A percentile compares a stretch with the other conserved stretches of the same genome.
Conservation (phyloP, 2,888 invertebrate species). For the Ctenicera cuprea region DNA sequence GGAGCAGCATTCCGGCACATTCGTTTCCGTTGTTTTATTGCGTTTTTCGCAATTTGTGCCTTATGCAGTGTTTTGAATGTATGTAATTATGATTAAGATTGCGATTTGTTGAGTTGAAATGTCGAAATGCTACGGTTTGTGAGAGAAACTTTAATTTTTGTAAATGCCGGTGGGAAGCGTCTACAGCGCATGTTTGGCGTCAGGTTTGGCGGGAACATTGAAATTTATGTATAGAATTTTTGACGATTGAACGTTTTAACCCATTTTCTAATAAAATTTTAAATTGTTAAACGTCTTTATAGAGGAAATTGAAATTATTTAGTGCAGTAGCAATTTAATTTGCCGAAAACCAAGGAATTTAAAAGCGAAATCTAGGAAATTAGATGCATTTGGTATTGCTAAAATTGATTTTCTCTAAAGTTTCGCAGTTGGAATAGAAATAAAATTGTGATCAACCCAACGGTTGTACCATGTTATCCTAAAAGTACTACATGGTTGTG, state of each 20-base stretch:
- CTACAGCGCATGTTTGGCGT: conserved; percentile 5
- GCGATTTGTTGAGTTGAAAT: not conserved
- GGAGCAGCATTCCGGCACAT: conserved; percentile 3
- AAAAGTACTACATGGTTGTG: too few species aligned
- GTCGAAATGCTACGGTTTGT: not conserved
- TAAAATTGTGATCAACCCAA: too few species aligned
- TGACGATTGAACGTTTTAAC: too few species aligned
- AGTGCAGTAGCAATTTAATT: not conserved
- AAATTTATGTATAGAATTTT: conserved; percentile 4
- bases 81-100: not conserved
- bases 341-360: too few species aligned
- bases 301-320: too few species aligned
- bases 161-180: conserved; percentile 6
- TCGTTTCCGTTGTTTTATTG: not conserved
- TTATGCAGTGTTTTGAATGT: not conserved
- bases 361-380: too few species aligned
- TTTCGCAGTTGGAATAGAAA: not conserved
- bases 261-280: not conserved
- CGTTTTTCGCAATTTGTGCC: not conserved
- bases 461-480: too few species aligned
- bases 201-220: conserved; percentile 35
- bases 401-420: not conserved
- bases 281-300: not conserved
- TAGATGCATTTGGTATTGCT: too few species aligned
- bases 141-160: conserved; percentile 14